Conservation (phyloP, 2,797 vertebrate genomes). For the Apogon hyalosoma region DNA sequence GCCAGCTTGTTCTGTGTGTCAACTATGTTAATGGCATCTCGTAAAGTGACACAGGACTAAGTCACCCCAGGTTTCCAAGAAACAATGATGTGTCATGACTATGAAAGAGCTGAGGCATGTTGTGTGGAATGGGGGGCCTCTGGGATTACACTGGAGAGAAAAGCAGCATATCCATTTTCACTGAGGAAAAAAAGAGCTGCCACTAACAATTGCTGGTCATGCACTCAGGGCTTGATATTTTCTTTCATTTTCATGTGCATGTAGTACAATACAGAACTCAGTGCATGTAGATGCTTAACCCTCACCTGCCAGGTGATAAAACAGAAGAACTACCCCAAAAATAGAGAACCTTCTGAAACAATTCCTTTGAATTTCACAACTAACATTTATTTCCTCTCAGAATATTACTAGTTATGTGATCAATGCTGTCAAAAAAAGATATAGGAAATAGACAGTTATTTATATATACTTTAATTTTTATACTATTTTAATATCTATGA, state of each 20-base stretch:
- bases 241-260: not conserved
- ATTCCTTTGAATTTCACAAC: too few species aligned
- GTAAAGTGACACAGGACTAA: constrained; percentile 31
- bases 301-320: too few species aligned
- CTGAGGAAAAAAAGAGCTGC: constrained; percentile 24
- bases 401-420: too few species aligned
- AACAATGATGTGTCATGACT: constrained; percentile 24
- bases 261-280: not conserved
- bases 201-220: not conserved
- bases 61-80: constrained; percentile 28
- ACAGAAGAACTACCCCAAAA: too few species aligned
- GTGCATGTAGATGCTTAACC: not conserved
- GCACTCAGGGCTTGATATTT: not conserved
- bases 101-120: not conserved
- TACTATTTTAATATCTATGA: too few species aligned
- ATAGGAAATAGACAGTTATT: not conserved
- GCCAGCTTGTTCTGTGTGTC: constrained; percentile 18
- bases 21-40: constrained; percentile 47
- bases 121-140: constrained; percentile 21
- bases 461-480: too few species aligned
- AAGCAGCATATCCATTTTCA: constrained; percentile 36
- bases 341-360: too few species aligned
- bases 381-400: too few species aligned
- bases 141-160: constrained; percentile 18
- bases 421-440: too few species aligned